These are phyloP conservation scores for Goniozus legneri DNA, from an alignment of 1,140 invertebrate species.

Conservation along the genomic window DNA sequence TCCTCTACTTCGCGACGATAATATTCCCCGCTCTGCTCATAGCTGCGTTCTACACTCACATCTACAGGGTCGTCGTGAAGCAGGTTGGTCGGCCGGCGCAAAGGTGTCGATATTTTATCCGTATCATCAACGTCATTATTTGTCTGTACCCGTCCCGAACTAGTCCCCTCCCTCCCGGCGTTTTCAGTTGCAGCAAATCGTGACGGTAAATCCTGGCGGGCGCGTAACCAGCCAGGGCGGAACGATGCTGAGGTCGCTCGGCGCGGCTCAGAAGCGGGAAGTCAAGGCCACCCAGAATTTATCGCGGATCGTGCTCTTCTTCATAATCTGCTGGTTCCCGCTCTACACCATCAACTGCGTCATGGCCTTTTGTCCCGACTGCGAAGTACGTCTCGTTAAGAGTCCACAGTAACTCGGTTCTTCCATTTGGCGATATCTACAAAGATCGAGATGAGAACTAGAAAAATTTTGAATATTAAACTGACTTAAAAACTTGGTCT, in stretches of 20 bases:
- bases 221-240: conserved; percentile 37
- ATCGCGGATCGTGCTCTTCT: conserved; percentile 85
- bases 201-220: conserved; percentile 57
- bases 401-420: too few relatives aligned
- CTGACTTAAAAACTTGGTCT: too few relatives aligned
- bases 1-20: conserved; percentile 85
- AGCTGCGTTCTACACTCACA: conserved; percentile 81
- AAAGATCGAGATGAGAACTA: too few relatives aligned
- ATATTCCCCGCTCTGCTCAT: conserved; percentile 80
- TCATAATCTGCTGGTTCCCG: conserved; percentile 90
- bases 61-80: conserved; percentile 82
- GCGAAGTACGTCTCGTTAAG: too few relatives aligned
- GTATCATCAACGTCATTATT: too few relatives aligned
- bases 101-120: too few relatives aligned
- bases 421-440: too few relatives aligned
- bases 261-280: conserved; percentile 78
- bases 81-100: too few relatives aligned
- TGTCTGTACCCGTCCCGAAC: too few relatives aligned
- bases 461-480: too few relatives aligned
- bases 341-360: conserved; percentile 89
- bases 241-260: conserved; percentile 73
- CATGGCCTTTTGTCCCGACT: conserved; percentile 71
- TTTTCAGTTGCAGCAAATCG: conserved; percentile 57
- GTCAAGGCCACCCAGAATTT: conserved; percentile 89
- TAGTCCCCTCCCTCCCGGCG: too few relatives aligned